Base-by-base conservation (phyloP, 2,797 vertebrate species). In the Harpagifer antarcticus region DNA sequence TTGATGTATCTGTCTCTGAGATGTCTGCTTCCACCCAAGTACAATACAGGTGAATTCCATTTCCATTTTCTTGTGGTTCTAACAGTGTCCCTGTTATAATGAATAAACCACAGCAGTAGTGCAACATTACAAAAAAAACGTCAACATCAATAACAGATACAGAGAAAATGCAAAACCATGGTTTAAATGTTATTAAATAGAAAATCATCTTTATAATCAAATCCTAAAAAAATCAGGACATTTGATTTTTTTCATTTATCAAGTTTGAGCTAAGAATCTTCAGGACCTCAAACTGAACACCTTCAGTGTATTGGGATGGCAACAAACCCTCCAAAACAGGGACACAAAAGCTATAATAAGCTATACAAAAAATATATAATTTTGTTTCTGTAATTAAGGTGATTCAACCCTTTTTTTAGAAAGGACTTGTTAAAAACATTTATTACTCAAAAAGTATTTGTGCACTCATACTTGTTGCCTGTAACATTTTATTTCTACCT, bases 1-100 rank as follows among this genome's bases (percentile, higher is more conserved):
- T 68, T 60, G 37, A 77, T 43, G 62, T 50, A 62, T 78, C 15
- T n/a, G 7, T 52, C 43, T 48, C 23, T 48, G 14, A 73, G 42
- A 57, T 49, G 37, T 74, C 37, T 62, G 48, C 33, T 52, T 17
- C 14, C 13, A 37, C 16, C 50, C 19, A 12, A 48, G 3, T 20
- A 31, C 15, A 48, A 12, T 20, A 20, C 45, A 81, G 63, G 74
- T 52, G 50, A 79, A 17, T 43, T 40, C n/a, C 17, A 54, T 56
- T 43, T 40, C n/a, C 17, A 54, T 56, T 78, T 13, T 31, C 31
- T 48, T 52, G 52, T 61, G 48, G n/a, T 52, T 60, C 59, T 68
- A 27, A 52, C 19, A 7, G 19, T 67, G 76, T 65, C 50, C 57
- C 48, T 45, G 60, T 45, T 71, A 15, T 17, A 37, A 44, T 47